Conservation (phyloP, 1,140 invertebrate species). For the Platorchestia sp. region DNA sequence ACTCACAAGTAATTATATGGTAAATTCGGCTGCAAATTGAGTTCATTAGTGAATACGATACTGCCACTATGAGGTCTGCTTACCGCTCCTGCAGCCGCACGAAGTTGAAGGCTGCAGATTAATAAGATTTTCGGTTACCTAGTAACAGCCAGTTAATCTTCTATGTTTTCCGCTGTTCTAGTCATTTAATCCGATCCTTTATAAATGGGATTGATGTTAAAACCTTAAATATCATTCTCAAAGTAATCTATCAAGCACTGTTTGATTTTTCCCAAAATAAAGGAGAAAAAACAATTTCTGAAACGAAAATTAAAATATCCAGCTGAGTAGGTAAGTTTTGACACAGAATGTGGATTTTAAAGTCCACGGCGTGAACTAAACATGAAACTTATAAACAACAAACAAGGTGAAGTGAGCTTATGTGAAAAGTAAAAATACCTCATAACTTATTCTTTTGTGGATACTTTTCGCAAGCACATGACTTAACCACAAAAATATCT, state of each 20-base stretch:
- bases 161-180: not conserved
- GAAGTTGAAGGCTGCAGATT: not conserved
- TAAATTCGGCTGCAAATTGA: not conserved
- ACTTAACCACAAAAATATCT: no score
- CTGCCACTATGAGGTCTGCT: not conserved
- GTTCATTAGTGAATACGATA: not conserved
- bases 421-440: no score
- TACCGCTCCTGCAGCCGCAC: not conserved
- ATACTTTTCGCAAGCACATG: no score
- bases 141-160: not conserved
- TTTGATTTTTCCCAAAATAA: not conserved
- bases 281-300: not conserved
- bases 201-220: not conserved
- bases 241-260: not conserved
- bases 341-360: not conserved
- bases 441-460: no score
- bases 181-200: not conserved
- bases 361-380: not conserved
- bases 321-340: not conserved
- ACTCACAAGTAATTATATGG: not conserved
- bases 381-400: no score
- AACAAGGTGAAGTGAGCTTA: no score
- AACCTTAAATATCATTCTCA: not conserved
- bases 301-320: not conserved
- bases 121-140: not conserved